Evolutionary conservation across 2,113 vertebrate species (phyloP).

Genomic region (Oryzias melastigma): DNA sequence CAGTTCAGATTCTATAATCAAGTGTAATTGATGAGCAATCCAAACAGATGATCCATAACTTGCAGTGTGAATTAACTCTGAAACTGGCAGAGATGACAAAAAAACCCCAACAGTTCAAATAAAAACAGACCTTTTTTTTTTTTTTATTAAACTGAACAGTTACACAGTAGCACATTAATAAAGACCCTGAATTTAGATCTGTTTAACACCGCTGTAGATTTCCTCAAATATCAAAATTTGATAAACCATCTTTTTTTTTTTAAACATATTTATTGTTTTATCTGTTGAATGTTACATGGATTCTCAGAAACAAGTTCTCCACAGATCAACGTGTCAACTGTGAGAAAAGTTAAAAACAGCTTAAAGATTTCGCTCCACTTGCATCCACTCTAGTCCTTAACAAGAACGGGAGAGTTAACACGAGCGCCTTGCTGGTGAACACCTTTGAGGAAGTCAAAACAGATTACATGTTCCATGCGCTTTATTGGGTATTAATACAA

Average conservation of each 20-base stretch:
- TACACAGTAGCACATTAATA: conserved; percentile 89
- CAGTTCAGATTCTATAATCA: conserved; percentile 90
- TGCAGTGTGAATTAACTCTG: conserved; percentile 97
- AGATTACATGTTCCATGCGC: conserved; percentile 73
- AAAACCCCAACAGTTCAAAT: conserved; percentile 75
- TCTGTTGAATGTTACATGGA: conserved; percentile 66
- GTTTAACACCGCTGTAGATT: conserved; percentile 63
- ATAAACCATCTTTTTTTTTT: conserved; percentile 38
- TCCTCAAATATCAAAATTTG: conserved; percentile 43
- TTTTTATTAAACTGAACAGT: conserved; percentile 75
- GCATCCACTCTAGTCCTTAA: conserved; percentile 66
- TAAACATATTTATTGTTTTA: conserved; percentile 73
- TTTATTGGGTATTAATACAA: conserved; percentile 64
- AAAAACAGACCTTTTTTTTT: conserved; percentile 61
- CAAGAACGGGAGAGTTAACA: conserved; percentile 71
- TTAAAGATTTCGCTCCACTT: conserved; percentile 64
- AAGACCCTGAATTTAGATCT: conserved; percentile 88
- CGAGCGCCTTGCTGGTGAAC: conserved; percentile 79
- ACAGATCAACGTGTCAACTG: conserved; percentile 45
- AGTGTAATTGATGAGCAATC: conserved; percentile 85
- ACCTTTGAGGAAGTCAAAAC: conserved; percentile 73
- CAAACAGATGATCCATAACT: conserved; percentile 92
- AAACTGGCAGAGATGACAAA: conserved; percentile 77
- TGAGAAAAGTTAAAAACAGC: conserved; percentile 54
- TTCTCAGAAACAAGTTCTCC: conserved; percentile 25